These are phyloP conservation scores for Chymomyza procnemis DNA, from an alignment of 2,888 invertebrate genomes.

Conservation along the genomic window DNA sequence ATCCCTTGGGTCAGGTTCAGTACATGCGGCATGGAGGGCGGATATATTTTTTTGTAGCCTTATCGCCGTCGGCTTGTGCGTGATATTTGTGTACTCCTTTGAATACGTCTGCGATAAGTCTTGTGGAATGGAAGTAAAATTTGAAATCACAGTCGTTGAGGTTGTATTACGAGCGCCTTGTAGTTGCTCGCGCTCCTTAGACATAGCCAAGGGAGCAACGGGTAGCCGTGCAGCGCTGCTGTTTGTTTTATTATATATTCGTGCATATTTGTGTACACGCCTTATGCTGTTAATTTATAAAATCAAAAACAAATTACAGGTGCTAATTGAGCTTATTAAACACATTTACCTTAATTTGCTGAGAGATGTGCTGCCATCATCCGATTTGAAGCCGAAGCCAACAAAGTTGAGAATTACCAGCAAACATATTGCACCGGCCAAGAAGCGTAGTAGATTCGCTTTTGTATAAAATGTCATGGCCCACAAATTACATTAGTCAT, in stretches of 20 bases:
- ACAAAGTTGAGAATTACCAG: constrained; percentile 75
- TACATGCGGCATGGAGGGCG: constrained; percentile 42
- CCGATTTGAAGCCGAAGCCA: constrained; percentile 64
- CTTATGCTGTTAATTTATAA: constrained; percentile 44
- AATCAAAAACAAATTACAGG: not conserved
- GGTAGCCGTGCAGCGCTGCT: constrained; percentile 38
- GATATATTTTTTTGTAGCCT: constrained; percentile 9
- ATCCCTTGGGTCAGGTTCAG: constrained; percentile 63
- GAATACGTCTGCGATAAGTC: constrained; percentile 56
- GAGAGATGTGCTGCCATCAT: constrained; percentile 62
- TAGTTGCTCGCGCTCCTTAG: constrained; percentile 53
- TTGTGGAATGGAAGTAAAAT: constrained; percentile 71
- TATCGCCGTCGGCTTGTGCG: constrained; percentile 28
- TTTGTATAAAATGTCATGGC: constrained; percentile 65
- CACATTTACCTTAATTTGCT: constrained; percentile 70
- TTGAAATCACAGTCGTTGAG: constrained; percentile 68
- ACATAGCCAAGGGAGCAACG: constrained; percentile 54
- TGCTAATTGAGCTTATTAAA: not conserved
- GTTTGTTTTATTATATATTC: constrained; percentile 43
- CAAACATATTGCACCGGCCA: constrained; percentile 68
- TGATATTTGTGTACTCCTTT: constrained; percentile 29
- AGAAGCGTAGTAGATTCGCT: constrained; percentile 63
- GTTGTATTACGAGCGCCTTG: constrained; percentile 48
- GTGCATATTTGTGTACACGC: constrained; percentile 67
- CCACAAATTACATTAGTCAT: constrained; percentile 61